Percentiles rank a stretch among this genome's conserved stretches.
phyloP scores from a whole-genome alignment of 2,113 vertebrate species.

The Barnardius zonarius region DNA sequence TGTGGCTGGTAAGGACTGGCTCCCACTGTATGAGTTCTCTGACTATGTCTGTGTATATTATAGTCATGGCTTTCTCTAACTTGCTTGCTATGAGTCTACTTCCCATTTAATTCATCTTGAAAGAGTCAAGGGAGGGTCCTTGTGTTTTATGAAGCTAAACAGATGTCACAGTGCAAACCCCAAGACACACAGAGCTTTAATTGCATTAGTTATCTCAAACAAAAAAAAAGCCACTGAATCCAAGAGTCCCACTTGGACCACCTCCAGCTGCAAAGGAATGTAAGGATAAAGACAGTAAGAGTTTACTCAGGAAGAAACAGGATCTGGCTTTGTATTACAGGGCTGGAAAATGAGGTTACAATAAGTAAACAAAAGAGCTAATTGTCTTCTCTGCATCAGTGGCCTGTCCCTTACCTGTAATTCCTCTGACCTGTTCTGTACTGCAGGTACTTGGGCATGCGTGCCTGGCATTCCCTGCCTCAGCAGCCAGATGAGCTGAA shows the following conservation, averaged over 20 bases:
- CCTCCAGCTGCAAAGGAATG: conserved; percentile 10
- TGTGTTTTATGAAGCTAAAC: not conserved
- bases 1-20: not conserved
- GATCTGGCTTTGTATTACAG: not conserved
- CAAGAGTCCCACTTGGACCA: not conserved
- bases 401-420: not conserved
- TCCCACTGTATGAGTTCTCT: not conserved
- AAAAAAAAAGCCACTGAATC: not conserved
- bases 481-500: not conserved
- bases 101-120: not conserved
- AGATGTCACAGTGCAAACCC: not conserved
- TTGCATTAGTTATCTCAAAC: not conserved
- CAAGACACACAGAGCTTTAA: not conserved
- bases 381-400: not conserved
- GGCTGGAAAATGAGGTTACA: not conserved
- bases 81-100: not conserved
- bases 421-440: not conserved
- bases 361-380: not conserved
- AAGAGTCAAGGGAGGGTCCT: not conserved
- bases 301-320: not conserved
- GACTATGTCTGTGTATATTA: not conserved
- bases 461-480: not conserved
- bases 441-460: not conserved
- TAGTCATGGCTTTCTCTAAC: not conserved
- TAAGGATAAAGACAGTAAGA: not conserved